phyloP scores from a whole-genome alignment of 2,113 vertebrate species.

The Delphinapterus leucas region DNA sequence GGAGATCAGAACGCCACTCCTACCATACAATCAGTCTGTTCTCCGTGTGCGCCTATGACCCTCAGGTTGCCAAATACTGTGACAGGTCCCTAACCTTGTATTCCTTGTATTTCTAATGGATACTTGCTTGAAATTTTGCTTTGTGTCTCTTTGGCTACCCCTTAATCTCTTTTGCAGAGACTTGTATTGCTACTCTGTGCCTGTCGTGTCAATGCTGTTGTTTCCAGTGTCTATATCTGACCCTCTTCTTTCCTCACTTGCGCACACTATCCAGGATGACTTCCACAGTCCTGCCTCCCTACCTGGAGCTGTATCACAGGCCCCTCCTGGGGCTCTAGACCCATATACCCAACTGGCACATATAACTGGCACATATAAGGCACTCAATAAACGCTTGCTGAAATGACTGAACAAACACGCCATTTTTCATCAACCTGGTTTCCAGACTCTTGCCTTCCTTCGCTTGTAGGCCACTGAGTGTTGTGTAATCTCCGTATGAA shows the following conservation, averaged over 20 bases:
- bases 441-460: not conserved
- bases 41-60: rapidly evolving
- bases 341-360: not conserved
- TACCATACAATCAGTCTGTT: not conserved
- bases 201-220: not conserved
- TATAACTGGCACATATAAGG: not conserved
- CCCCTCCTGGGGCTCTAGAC: not conserved
- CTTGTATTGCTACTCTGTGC: not conserved
- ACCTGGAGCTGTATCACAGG: not conserved
- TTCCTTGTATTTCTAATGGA: not conserved
- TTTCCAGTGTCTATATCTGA: not conserved
- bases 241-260: not conserved
- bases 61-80: not conserved
- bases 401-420: not conserved
- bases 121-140: not conserved
- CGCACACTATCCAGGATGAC: not conserved
- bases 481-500: not conserved
- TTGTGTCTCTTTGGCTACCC: not conserved
- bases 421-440: not conserved
- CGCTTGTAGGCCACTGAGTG: not conserved
- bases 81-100: not conserved
- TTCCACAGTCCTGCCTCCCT: not conserved
- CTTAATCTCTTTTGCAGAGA: not conserved
- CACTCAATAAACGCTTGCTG: not conserved
- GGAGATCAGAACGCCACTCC: not conserved